A percentile compares a stretch with the other conserved stretches of the same genome.
Conservation (phyloP, 2,888 invertebrate genomes). For the Lasius fuliginosus region DNA sequence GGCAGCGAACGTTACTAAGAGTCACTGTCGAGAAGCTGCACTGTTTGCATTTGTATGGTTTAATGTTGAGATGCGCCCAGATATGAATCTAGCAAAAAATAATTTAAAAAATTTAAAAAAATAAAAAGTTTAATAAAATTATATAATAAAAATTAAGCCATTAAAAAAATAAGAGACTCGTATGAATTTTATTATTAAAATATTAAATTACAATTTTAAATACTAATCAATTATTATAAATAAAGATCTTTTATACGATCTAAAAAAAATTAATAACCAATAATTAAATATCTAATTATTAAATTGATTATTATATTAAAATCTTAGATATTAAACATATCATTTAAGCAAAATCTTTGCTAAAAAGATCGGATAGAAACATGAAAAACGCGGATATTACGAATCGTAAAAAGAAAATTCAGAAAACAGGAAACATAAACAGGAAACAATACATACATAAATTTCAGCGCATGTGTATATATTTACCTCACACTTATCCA, state of each 20-base stretch:
- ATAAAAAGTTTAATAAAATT: not conserved
- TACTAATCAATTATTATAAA: not conserved
- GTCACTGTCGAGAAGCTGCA: constrained; percentile 81
- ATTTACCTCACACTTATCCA: constrained; percentile 80
- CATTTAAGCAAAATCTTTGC: not conserved
- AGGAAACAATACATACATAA: not conserved
- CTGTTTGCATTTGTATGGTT: constrained; percentile 79
- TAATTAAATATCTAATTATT: not conserved
- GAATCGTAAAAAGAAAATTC: not conserved
- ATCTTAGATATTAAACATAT: not conserved
- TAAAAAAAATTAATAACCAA: too few species aligned
- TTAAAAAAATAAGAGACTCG: not conserved
- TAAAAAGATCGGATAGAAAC: not conserved
- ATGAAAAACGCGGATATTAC: not conserved
- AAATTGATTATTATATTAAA: not conserved
- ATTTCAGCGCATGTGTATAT: not conserved
- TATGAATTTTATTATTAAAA: constrained; percentile 2
- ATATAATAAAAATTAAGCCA: too few species aligned
- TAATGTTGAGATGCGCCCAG: constrained; percentile 82
- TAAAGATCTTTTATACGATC: too few species aligned
- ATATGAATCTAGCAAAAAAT: constrained; percentile 77
- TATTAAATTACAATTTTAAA: not conserved
- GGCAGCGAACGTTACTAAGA: constrained; percentile 80
- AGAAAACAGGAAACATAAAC: too few species aligned
- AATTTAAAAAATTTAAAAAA: not conserved